phyloP scores from a whole-genome alignment of 1,140 invertebrate genomes.

The Gryllus bimaculatus region DNA sequence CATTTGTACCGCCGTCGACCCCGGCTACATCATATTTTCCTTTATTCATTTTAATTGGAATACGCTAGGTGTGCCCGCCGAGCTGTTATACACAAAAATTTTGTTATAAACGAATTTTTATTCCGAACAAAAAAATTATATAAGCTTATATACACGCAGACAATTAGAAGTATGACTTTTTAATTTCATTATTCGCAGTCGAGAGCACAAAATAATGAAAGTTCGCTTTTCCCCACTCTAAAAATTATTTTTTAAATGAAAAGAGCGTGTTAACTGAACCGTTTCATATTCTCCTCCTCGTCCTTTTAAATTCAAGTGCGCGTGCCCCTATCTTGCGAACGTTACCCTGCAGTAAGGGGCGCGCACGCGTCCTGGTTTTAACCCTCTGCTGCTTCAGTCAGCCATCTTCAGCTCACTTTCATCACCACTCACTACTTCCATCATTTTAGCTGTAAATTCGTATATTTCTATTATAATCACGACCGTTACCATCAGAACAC shows the following conservation, averaged over 20 bases:
- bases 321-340: not conserved
- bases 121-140: constrained; percentile 2
- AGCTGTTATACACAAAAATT: constrained; percentile 1
- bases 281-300: not conserved
- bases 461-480: too few relatives aligned
- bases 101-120: constrained; percentile 6
- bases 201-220: constrained; percentile 15
- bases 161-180: constrained; percentile 11
- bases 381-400: too few relatives aligned
- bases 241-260: constrained; percentile 2
- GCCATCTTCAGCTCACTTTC: too few relatives aligned
- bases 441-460: too few relatives aligned
- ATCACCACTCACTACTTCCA: too few relatives aligned
- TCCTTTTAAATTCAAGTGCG: not conserved
- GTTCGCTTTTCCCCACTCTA: not conserved
- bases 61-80: constrained; percentile 1
- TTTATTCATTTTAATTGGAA: constrained; percentile 6
- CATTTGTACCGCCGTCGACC: not conserved
- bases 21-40: not conserved
- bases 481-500: too few relatives aligned
- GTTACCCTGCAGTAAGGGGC: too few relatives aligned
- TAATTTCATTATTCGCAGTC: constrained; percentile 13
- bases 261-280: not conserved
- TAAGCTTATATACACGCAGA: constrained; percentile 2
- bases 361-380: too few relatives aligned